These are phyloP conservation scores for Gallinago jamesoni DNA, from an alignment of 2,113 vertebrate genomes.

Conservation along the genomic window DNA sequence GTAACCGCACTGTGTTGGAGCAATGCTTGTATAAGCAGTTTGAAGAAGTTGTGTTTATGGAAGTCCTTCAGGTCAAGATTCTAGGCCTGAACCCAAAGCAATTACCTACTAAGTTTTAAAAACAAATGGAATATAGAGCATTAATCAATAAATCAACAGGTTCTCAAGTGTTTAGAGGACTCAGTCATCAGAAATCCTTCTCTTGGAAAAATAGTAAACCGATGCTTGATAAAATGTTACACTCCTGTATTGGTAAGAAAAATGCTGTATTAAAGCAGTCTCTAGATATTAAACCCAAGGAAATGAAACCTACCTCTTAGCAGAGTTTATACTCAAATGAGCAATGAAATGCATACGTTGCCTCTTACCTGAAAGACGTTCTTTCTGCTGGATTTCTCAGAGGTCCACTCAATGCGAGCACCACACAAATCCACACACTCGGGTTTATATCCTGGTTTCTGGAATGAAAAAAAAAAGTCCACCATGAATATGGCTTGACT, in stretches of 20 bases:
- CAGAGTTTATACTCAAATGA: not conserved
- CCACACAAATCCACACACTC: slow-evolving; percentile 84
- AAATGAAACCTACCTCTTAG: slow-evolving; percentile 19
- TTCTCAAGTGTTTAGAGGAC: slow-evolving; percentile 65
- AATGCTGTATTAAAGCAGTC: not conserved
- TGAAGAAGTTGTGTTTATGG: slow-evolving; percentile 76
- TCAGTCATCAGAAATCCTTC: slow-evolving; percentile 44
- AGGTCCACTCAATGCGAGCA: slow-evolving; percentile 84
- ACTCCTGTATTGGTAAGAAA: not conserved
- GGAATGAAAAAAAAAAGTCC: not conserved
- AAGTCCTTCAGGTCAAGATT: slow-evolving; percentile 71
- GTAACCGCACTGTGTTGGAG: slow-evolving; percentile 76
- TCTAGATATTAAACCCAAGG: slow-evolving; percentile 17
- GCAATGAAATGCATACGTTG: not conserved
- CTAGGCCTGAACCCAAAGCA: slow-evolving; percentile 61
- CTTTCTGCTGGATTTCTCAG: slow-evolving; percentile 88
- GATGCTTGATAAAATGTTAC: slow-evolving; percentile 43
- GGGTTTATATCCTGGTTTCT: slow-evolving; percentile 83
- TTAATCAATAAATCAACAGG: slow-evolving; percentile 69
- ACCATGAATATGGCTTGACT: not conserved
- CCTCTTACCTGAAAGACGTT: slow-evolving; percentile 87
- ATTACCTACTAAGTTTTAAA: slow-evolving; percentile 65
- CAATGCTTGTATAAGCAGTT: slow-evolving; percentile 75
- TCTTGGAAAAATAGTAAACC: slow-evolving; percentile 38
- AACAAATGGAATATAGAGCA: slow-evolving; percentile 63